phyloP scores from a whole-genome alignment of 2,888 invertebrate genomes.

The Sussaba pulchella region DNA sequence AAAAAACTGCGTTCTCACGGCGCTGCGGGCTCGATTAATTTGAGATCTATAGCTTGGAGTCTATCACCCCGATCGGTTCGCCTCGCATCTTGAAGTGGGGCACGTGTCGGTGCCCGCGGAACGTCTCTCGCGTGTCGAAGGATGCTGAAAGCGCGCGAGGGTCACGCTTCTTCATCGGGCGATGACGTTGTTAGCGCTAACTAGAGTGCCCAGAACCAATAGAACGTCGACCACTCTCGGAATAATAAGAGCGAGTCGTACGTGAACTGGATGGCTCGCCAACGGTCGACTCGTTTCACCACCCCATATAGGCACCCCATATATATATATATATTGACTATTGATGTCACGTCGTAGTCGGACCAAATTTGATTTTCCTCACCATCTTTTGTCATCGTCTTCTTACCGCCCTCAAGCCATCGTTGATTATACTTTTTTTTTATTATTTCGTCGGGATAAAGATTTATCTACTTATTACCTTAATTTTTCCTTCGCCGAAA shows the following conservation, averaged over 20 bases:
- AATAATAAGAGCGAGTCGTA: conserved; percentile 66
- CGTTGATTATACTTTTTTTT: not conserved
- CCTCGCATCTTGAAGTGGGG: conserved; percentile 10
- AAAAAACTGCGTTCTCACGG: no score
- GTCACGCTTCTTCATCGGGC: conserved; percentile 57
- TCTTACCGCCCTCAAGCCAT: not conserved
- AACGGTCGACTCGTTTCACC: not conserved
- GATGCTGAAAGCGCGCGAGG: conserved; percentile 1
- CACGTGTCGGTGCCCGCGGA: conserved; percentile 27
- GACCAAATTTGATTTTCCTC: not conserved
- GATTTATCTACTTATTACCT: no score
- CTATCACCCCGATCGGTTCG: not conserved
- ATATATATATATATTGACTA: conserved; percentile 4
- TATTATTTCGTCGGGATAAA: no score
- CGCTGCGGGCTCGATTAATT: no score
- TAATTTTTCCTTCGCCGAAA: no score
- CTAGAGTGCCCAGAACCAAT: conserved; percentile 62
- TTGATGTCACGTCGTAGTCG: conserved; percentile 1
- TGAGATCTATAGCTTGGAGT: not conserved
- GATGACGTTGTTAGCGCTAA: conserved; percentile 68
- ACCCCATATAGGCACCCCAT: not conserved
- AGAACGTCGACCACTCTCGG: conserved; percentile 56
- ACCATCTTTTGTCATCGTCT: conserved; percentile 3
- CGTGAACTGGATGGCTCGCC: conserved; percentile 65
- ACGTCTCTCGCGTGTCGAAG: conserved; percentile 36